These are phyloP conservation scores for Labrus mixtus DNA, from an alignment of 2,113 vertebrate genomes.

Conservation along the genomic window DNA sequence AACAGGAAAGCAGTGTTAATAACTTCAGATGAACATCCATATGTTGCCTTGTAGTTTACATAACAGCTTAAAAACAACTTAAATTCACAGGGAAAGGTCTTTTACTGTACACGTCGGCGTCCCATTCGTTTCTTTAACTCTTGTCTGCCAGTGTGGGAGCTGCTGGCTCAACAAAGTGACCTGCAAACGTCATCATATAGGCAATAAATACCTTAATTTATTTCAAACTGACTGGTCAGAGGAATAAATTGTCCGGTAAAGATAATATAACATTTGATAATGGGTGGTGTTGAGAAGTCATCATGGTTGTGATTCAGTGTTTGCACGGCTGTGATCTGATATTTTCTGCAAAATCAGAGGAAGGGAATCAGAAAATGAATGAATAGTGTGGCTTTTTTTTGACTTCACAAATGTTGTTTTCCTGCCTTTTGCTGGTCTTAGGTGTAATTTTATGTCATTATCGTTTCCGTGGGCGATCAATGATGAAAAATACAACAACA, in stretches of 20 bases:
- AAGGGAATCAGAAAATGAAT: neutral
- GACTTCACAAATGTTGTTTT: neutral
- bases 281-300: neutral
- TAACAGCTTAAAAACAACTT: neutral
- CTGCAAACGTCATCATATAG: neutral
- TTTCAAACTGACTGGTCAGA: neutral
- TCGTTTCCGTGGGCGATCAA: neutral
- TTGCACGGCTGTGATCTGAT: neutral
- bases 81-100: neutral
- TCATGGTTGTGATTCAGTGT: constrained; percentile 14
- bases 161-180: neutral
- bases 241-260: neutral
- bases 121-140: neutral
- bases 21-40: constrained; percentile 4
- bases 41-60: neutral
- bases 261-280: too few relatives aligned
- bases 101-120: neutral
- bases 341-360: neutral
- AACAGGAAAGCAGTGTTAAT: constrained; percentile 7
- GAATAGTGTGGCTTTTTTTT: neutral
- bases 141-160: neutral
- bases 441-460: neutral
- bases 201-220: neutral
- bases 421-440: neutral
- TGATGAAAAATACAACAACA: neutral